Percentiles rank a stretch among this genome's conserved stretches.
phyloP scores from a whole-genome alignment of 2,888 invertebrate species.

The Sesia bembeciformis region DNA sequence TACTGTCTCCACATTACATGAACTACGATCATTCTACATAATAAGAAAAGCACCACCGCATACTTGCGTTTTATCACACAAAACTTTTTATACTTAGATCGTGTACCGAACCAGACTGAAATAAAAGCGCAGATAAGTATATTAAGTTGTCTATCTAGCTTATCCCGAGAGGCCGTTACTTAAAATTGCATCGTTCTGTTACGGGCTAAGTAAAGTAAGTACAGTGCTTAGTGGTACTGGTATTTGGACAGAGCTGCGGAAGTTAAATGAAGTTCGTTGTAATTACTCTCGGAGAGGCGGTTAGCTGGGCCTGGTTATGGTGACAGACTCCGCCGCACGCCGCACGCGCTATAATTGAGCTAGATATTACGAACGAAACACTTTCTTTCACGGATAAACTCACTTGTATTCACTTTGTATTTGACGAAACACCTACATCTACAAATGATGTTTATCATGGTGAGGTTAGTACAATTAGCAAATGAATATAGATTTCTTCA shows the following conservation, averaged over 20 bases:
- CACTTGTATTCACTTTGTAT: not conserved
- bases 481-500: no score
- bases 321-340: slow-evolving; percentile 28
- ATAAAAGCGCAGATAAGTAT: slow-evolving; percentile 12
- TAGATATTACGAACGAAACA: slow-evolving; percentile 27
- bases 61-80: not conserved
- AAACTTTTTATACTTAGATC: not conserved
- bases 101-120: slow-evolving; percentile 8
- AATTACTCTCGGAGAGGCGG: slow-evolving; percentile 65
- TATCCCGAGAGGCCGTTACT: slow-evolving; percentile 47
- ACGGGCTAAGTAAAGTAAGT: slow-evolving; percentile 58
- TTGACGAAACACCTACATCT: no score
- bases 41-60: not conserved
- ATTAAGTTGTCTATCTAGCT: slow-evolving; percentile 11
- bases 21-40: not conserved
- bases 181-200: slow-evolving; percentile 64
- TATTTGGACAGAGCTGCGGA: slow-evolving; percentile 62
- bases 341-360: slow-evolving; percentile 36
- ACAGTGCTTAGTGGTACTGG: slow-evolving; percentile 59
- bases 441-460: no score
- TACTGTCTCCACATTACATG: not conserved
- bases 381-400: not conserved
- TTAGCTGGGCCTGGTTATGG: slow-evolving; percentile 55
- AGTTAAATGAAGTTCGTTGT: slow-evolving; percentile 68
- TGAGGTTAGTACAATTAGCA: no score